Conservation (phyloP, 2,113 vertebrate genomes). For the Ondatra zibethicus region DNA sequence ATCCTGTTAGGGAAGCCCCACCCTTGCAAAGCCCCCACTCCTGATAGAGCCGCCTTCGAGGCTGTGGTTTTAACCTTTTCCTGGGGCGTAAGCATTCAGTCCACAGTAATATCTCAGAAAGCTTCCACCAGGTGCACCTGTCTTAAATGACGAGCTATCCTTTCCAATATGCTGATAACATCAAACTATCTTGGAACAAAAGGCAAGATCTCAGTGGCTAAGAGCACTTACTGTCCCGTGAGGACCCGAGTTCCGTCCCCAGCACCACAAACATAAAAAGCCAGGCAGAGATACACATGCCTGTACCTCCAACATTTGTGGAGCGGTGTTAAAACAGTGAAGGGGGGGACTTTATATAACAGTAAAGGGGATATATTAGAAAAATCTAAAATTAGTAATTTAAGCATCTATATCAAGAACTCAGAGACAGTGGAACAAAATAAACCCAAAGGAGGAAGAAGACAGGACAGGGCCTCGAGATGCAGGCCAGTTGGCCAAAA, state of each 20-base stretch:
- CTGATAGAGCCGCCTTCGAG: neutral
- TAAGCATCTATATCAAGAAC: neutral
- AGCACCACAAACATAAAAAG: neutral
- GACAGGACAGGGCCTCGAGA: neutral
- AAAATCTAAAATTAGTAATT: neutral
- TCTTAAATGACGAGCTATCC: conserved; percentile 84
- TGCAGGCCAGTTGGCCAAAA: neutral
- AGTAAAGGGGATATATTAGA: neutral
- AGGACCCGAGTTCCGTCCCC: neutral
- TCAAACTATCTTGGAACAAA: conserved; percentile 14
- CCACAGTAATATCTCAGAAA: conserved; percentile 65
- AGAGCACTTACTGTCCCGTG: neutral
- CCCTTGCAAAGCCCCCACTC: neutral
- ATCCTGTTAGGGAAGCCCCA: neutral
- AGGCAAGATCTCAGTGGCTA: neutral
- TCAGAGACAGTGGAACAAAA: neutral
- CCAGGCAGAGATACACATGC: neutral
- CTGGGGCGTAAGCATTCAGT: neutral
- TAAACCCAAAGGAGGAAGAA: neutral
- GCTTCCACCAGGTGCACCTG: conserved; percentile 87
- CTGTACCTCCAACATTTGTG: neutral
- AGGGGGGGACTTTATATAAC: neutral
- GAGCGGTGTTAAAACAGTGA: neutral
- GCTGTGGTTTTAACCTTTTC: neutral
- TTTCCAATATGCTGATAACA: conserved; percentile 81